These are phyloP conservation scores for Diaprepes abbreviatus DNA, from an alignment of 2,888 invertebrate species.

Conservation along the genomic window DNA sequence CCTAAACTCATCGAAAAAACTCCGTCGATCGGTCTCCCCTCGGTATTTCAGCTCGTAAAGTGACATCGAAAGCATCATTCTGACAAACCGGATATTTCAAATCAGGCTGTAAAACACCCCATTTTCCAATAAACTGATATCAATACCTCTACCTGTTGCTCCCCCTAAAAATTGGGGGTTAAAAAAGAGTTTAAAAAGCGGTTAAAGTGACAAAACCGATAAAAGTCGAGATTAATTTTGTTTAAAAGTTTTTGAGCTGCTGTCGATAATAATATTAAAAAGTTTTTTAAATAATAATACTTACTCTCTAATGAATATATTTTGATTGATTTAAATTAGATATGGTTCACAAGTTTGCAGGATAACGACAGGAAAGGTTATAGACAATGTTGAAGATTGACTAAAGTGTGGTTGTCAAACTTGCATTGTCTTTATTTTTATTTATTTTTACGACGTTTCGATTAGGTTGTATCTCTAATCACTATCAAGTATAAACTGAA, in stretches of 20 bases:
- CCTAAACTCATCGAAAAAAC: constrained; percentile 34
- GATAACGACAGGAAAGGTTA: too few relatives aligned
- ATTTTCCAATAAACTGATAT: constrained; percentile 70
- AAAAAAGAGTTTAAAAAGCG: constrained; percentile 51
- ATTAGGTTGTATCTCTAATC: too few relatives aligned
- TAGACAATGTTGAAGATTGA: too few relatives aligned
- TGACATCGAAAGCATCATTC: constrained; percentile 43
- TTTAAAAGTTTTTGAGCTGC: constrained; percentile 9
- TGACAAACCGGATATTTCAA: constrained; percentile 63
- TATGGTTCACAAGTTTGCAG: too few relatives aligned
- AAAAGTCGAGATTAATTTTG: constrained; percentile 9
- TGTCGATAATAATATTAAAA: too few relatives aligned
- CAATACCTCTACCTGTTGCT: constrained; percentile 68
- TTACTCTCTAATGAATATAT: too few relatives aligned
- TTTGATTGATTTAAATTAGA: too few relatives aligned
- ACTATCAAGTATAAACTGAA: too few relatives aligned
- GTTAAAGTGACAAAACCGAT: constrained; percentile 19
- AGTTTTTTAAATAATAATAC: too few relatives aligned
- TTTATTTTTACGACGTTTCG: too few relatives aligned
- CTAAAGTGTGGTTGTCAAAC: too few relatives aligned
- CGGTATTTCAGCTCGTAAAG: constrained; percentile 36
- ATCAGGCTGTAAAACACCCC: constrained; percentile 64
- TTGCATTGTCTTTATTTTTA: too few relatives aligned
- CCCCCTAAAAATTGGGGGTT: constrained; percentile 56
- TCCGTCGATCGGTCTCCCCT: constrained; percentile 19